Evolutionary conservation across 2,888 invertebrate genomes (phyloP), one percentile per base, ranked within the genome.

Genomic region (Xanthia togata): DNA sequence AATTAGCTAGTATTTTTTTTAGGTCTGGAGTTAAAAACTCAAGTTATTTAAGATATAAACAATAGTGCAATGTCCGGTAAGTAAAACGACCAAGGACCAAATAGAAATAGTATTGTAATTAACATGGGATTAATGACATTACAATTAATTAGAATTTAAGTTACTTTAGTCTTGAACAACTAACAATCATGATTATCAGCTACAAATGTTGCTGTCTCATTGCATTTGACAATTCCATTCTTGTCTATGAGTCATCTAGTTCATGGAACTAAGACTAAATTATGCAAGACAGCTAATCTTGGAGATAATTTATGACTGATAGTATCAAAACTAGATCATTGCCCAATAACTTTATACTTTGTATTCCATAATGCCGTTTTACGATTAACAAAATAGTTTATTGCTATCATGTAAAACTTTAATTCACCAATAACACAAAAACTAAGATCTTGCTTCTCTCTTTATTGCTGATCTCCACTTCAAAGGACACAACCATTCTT

Each of bases 401-500:
- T n/a, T 8, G 14, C n/a, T 57, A 14, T 38, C 20, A 38, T 17
- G 8, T 14, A 41, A 6, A 44, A 53, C 8, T 53, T 59, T 44
- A 23, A 31, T 38, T 26, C 23, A 70, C n/a, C 44, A 59, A 47
- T 57, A 59, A 55, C n/a, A 38, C 17, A 4, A 17, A 1, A 35
- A 11, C n/a, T 17, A 47, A 57, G 12, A 73, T 55, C 8, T 31
- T 59, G 8, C 9, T 35, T 17, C 6, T 20, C 41, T 64, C 79
- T 76, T 86, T 88, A 77, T 75, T 81, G 79, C 82, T 84, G 76
- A 77, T 68, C 73, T 79, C 70, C 31, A 83, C 88, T 89, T 86
- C 87, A 90, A 90, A 90, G 85, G 85, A 80, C 82, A 79, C 76
- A 82, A 87, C 79, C 86, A 90, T 90, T 91, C 83, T 85, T 88